Evolutionary conservation across 2,797 vertebrate genomes (phyloP), one percentile per base, ranked within the genome.

Genomic region (Leuciscus waleckii): DNA sequence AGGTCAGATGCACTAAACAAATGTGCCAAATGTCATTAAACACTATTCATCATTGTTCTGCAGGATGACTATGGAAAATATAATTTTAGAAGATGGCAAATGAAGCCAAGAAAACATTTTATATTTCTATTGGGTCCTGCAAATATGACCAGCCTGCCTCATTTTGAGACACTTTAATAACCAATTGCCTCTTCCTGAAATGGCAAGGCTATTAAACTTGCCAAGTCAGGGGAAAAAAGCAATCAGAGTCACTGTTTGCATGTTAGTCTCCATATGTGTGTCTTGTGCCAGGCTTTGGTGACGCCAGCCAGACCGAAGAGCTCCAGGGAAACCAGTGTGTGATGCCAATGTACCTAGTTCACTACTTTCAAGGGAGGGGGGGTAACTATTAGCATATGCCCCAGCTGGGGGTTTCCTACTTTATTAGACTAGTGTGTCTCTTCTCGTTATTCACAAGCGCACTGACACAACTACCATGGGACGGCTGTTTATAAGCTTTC

Each of bases 341-440:
- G 37, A 19, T 84, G 83, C 83, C 83, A 84, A 19, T 56, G 46
- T 69, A 43, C 16, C 75, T 87, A 77, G 70, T 74, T 88, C 61
- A 67, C 75, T 84, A 84, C 89, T 77, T 81, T 88, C 79, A 84
- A 17, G 77, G 73, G 86, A 71, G 54, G 79, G 73, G 75, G 51
- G 79, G 70, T 92, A 92, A 91, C 85, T 76, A 87, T 83, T 79
- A 90, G 86, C 92, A 91, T 79, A 86, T 92, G 91, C 85, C 86
- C 81, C 85, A 89, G 87, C 87, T 87, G 88, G 87, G 89, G 87
- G 71, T 58, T 81, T 49, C 79, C 49, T 32, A 19, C 67, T 89
- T 82, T 88, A 84, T 83, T 80, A 77, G 85, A 83, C 86, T 67
- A 61, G 77, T 73, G 61, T 29, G 83, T 88, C 86, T 91, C 85